Percentiles rank a stretch among this genome's conserved stretches.
phyloP scores from a whole-genome alignment of 2,113 vertebrate genomes.

The Falcunculus frontatus region DNA sequence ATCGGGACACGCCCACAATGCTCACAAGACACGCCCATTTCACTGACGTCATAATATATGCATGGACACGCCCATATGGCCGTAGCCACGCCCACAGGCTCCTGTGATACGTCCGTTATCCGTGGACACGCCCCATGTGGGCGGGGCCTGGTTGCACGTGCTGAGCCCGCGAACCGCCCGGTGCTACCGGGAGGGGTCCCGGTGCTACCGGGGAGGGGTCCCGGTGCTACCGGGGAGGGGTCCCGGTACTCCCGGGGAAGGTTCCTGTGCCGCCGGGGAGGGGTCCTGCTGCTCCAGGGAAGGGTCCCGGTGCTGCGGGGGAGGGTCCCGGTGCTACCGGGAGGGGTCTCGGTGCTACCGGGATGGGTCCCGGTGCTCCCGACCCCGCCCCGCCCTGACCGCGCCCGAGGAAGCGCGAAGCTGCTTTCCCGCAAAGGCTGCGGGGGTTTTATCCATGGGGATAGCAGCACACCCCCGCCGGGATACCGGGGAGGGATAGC shows the following conservation, averaged over 20 bases:
- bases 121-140: accelerated
- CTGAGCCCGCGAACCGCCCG: not conserved
- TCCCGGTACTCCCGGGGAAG: not conserved
- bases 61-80: accelerated
- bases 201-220: no score
- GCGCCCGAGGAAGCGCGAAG: not conserved
- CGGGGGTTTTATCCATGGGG: accelerated
- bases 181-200: no score
- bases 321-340: no score
- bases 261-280: no score
- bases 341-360: not conserved
- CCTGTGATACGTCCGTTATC: accelerated
- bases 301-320: not conserved
- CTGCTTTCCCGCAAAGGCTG: no score
- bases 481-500: not conserved
- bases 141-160: not conserved
- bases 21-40: no score
- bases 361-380: not conserved
- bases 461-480: not conserved
- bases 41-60: accelerated
- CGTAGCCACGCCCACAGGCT: accelerated
- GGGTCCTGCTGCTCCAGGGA: no score
- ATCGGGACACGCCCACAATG: no score
- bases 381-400: not conserved
- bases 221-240: no score